Base-by-base conservation (phyloP, 2,797 vertebrate genomes). In the Malurus splendens region DNA sequence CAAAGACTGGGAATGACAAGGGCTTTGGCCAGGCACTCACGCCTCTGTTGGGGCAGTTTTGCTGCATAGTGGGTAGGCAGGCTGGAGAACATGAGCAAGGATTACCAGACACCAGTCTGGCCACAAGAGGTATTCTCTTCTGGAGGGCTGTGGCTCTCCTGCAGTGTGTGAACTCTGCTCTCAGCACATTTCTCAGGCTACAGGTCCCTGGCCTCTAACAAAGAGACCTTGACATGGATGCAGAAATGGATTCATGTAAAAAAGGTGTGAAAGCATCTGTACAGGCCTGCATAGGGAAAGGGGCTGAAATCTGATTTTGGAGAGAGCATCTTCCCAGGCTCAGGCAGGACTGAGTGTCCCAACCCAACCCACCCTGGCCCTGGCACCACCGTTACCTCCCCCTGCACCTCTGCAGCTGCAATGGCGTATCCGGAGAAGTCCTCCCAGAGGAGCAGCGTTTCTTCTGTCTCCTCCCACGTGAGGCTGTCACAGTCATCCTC, bases 401-500 rank as follows among this genome's bases (percentile, higher is more conserved):
- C 98, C 89, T 98, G 97, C 96, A 98, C 96, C 90, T 98, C 98
- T 52, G 98, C 98, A 0, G 98, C 97, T 67, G 98, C 98, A 94
- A 99, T 95, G 90, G 98, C 97, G 36, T 98, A 99, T 95, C 98
- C 98, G 4, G 99, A 99, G 96, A 99, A 99, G 94, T 99, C 98
- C 95, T 99, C 99, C 99, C 99, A 99, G 18, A 99, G 98, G 54
- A 99, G 97, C 89, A 99, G 96, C 0, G 99, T 99, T 96, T 99
- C 99, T 94, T 99, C 99, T 0, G 98, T 99, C 96, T 99, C 99
- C 96, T 99, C 99, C 99, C 99, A 99, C 1, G 98, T 98, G 92
- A 99, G 97, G 94, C 99, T 99, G 97, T 99, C 99, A 66, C 98
- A 99, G 96, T 99, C 98, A 74, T 99, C 98, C 94, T 99, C 99